phyloP scores from a whole-genome alignment of 2,113 vertebrate species.

The Grantiella picta region DNA sequence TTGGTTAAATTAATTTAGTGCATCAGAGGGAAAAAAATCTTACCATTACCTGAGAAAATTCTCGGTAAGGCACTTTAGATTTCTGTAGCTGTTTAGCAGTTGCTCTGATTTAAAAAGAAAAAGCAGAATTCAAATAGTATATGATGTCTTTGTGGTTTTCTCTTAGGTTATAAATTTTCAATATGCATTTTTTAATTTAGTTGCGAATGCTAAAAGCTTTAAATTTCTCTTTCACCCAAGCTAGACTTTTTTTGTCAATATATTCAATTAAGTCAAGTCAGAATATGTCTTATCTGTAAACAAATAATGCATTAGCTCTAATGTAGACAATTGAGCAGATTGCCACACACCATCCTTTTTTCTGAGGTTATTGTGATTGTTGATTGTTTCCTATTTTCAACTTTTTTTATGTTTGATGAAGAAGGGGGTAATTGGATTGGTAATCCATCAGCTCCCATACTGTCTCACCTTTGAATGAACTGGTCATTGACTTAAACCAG shows the following conservation, averaged over 20 bases:
- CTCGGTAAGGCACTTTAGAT: not conserved
- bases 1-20: not conserved
- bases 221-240: not conserved
- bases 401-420: not conserved
- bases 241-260: not conserved
- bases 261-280: not conserved
- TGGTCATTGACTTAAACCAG: not conserved
- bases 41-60: not conserved
- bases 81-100: not conserved
- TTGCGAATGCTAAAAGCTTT: not conserved
- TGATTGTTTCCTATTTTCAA: not conserved
- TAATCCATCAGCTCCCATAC: not conserved
- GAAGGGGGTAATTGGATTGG: not conserved
- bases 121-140: not conserved
- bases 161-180: not conserved
- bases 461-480: not conserved
- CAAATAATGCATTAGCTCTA: not conserved
- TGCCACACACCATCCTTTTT: not conserved
- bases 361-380: not conserved
- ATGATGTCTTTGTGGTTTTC: not conserved
- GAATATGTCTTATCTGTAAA: not conserved
- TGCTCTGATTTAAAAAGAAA: not conserved
- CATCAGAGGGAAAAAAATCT: not conserved
- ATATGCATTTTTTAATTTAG: not conserved
- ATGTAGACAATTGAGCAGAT: not conserved